A percentile compares a stretch with the other conserved stretches of the same genome.
Evolutionary conservation across 2,113 vertebrate genomes (phyloP).

Genomic region (Atherinomorus stipes): DNA sequence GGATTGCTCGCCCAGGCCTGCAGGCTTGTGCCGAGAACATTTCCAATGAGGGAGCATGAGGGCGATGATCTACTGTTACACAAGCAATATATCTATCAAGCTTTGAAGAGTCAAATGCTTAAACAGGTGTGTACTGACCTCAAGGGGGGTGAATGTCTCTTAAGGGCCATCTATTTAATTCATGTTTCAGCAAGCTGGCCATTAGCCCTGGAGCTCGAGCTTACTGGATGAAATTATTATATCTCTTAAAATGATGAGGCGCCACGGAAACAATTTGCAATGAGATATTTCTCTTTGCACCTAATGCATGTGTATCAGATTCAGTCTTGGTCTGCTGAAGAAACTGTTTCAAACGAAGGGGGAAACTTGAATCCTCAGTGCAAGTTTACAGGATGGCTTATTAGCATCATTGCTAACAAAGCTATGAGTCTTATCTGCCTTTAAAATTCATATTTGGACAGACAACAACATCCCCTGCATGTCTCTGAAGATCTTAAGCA

Average conservation of each 20-base stretch:
- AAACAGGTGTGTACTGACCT: slow-evolving; percentile 20
- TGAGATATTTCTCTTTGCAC: neutral
- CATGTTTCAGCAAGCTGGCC: slow-evolving; percentile 30
- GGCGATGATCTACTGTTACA: slow-evolving; percentile 33
- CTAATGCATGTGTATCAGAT: slow-evolving; percentile 4
- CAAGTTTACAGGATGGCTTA: neutral
- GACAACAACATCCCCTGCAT: neutral
- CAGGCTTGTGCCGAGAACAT: slow-evolving; percentile 4
- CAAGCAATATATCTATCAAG: slow-evolving; percentile 31
- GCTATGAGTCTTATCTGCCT: neutral
- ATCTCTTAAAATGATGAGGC: slow-evolving; percentile 18
- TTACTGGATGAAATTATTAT: slow-evolving; percentile 19
- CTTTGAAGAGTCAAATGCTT: slow-evolving; percentile 25
- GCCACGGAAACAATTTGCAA: slow-evolving; percentile 17
- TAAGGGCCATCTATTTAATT: slow-evolving; percentile 8
- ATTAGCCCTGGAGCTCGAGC: slow-evolving; percentile 15
- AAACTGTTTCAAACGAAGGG: neutral
- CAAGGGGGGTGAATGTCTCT: neutral
- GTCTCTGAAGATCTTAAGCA: too few relatives aligned
- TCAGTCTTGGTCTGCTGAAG: neutral
- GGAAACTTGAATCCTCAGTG: neutral
- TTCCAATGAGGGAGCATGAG: slow-evolving; percentile 5
- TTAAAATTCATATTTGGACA: neutral
- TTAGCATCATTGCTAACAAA: neutral
- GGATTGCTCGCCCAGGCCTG: slow-evolving; percentile 6